Conservation (phyloP, 2,113 vertebrate genomes). For the Alectura lathami region DNA sequence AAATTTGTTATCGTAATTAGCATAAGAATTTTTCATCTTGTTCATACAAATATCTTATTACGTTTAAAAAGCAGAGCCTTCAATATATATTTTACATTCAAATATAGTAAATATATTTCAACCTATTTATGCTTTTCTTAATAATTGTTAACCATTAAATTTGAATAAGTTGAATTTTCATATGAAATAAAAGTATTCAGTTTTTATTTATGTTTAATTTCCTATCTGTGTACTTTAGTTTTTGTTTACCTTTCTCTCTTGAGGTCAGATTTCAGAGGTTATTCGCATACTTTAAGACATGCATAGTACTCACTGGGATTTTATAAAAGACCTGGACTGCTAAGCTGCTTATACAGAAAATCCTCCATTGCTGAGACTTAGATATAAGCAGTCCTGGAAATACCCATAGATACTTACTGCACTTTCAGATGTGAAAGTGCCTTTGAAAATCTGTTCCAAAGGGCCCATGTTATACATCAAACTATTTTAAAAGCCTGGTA, state of each 20-base stretch:
- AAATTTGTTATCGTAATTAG: not conserved
- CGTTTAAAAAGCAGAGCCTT: not conserved
- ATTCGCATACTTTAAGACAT: not conserved
- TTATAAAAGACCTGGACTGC: not conserved
- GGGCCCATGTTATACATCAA: not conserved
- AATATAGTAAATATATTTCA: not conserved
- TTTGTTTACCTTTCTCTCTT: not conserved
- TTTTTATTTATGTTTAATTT: not conserved
- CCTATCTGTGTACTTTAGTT: not conserved
- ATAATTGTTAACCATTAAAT: not conserved
- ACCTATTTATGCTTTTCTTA: not conserved
- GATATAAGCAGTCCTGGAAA: not conserved
- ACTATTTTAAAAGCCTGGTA: not conserved
- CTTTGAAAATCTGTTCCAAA: not conserved
- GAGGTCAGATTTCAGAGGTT: not conserved
- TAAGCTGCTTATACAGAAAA: not conserved
- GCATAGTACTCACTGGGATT: not conserved
- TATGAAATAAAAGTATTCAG: not conserved
- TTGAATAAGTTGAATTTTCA: not conserved
- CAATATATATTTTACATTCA: not conserved
- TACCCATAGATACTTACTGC: not conserved
- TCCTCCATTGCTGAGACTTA: not conserved
- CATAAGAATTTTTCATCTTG: not conserved
- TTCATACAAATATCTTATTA: not conserved
- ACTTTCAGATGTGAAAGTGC: not conserved